Percentiles rank a stretch among this genome's conserved stretches.
phyloP scores from a whole-genome alignment of 2,888 invertebrate genomes.

The Lamellibrachia satsuma region DNA sequence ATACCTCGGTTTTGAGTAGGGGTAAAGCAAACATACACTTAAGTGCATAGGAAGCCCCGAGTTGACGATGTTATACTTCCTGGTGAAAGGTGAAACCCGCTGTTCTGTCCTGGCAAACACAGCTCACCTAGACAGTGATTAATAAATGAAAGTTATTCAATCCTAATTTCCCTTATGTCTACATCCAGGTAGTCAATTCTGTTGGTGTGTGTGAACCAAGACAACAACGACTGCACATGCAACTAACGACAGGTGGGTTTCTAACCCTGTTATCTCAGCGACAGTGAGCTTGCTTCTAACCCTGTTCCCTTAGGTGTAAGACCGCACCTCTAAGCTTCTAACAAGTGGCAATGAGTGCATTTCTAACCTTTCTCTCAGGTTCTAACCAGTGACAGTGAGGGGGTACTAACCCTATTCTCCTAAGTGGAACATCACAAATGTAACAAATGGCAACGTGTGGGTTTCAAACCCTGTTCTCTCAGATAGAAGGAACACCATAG shows the following conservation, averaged over 20 bases:
- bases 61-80: background rate
- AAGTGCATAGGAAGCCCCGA: background rate
- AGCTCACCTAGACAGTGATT: background rate
- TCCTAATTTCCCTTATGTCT: background rate
- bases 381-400: no score
- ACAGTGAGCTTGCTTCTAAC: background rate
- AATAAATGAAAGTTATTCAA: background rate
- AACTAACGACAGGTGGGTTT: background rate
- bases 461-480: no score
- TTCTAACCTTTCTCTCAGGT: no score
- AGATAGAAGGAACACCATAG: no score
- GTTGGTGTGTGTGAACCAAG: background rate
- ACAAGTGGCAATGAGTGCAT: no score
- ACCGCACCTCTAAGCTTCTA: background rate
- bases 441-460: no score
- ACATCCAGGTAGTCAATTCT: background rate
- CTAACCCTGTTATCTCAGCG: background rate
- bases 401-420: no score
- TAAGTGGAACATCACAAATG: no score
- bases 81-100: background rate
- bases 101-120: background rate
- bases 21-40: slow-evolving; percentile 1
- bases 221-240: background rate
- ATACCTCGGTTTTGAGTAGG: background rate
- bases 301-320: background rate